Base-by-base conservation (phyloP, 1,140 invertebrate genomes). In the Oscheius sp. region DNA sequence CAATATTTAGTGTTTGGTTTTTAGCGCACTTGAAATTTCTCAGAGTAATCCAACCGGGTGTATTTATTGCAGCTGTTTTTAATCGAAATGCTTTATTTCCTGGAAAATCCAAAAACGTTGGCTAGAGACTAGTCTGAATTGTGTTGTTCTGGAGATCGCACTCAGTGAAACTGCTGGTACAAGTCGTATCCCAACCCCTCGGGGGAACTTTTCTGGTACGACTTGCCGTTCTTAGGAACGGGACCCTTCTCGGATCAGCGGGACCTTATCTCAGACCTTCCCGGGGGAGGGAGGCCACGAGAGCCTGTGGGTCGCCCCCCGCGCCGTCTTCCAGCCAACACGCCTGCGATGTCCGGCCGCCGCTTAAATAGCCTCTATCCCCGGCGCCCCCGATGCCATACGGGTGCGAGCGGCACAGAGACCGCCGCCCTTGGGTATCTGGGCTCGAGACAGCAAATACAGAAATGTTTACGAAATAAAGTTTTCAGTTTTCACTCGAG, bases 61-160 rank as follows among this genome's bases (percentile, higher is more conserved):
- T 45, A 45, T 18, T 15, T 23, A 45, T 45, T 45, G 15, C 0
- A 45, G 18, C 23, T 45, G 18, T 45, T 45, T 15, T 18, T 45
- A 45, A 45, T 45, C 23, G 23, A 15, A 45, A 45, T 18, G 18
- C 23, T 45, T 0, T 45, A 45, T 45, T 45, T 45, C 23, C 42
- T 23, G 55, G 23, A 15, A 31, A 59, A 15, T 59, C 28, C 38
- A 73, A 74, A 68, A 71, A 49, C 32, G 42, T 74, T 74, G 66
- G 73, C 61, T 58, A 59, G 67, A 74, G 73, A 74, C 66, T 73
- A 73, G 71, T 73, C 71, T 73, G 71, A 73, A 73, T 73, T 73
- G 71, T 65, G 71, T 73, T 68, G 58, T 28, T 74, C 34, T 71
- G 61, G 42, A 36, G 58, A 74, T 70, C 66, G 73, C 73, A 74